Evolutionary conservation across 2,113 vertebrate genomes (phyloP).

Genomic region (Galbula dea): DNA sequence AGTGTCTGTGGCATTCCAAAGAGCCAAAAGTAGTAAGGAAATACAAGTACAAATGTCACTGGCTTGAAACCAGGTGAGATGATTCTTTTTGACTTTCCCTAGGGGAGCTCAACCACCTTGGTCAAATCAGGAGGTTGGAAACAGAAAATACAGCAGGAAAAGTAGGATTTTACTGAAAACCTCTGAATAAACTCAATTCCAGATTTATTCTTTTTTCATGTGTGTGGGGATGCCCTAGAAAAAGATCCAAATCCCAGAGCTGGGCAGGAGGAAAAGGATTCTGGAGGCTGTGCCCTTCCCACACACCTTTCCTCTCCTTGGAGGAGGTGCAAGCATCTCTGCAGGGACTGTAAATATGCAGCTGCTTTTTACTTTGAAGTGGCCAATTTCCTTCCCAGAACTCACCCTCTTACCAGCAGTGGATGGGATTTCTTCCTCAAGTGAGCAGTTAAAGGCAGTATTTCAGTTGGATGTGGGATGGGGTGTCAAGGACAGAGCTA

Average conservation of each 20-base stretch:
- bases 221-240: neutral
- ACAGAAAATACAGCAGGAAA: neutral
- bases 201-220: neutral
- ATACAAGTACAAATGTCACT: neutral
- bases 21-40: neutral
- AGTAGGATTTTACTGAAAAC: neutral
- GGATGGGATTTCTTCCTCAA: neutral
- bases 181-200: neutral
- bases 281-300: neutral
- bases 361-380: neutral
- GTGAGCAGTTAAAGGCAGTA: rapidly evolving
- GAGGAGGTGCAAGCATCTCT: neutral
- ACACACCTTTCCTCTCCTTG: rapidly evolving
- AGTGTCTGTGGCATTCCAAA: neutral
- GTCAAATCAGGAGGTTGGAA: neutral
- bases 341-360: rapidly evolving
- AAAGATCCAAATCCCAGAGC: rapidly evolving
- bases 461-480: neutral
- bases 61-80: neutral
- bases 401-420: no score
- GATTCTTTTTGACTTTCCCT: neutral
- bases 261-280: neutral
- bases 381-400: neutral
- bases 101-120: neutral
- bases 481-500: no score